Percentiles rank a stretch among this genome's conserved stretches.
phyloP scores from a whole-genome alignment of 1,140 invertebrate genomes.

The fruit fly (Drosophila melanogaster) region Release_6_plus_ISO1_MT NT_037436.4:2073501-2074000 shows the following conservation, averaged over 20 bases:
- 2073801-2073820: slow-evolving; percentile 9
- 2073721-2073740: slow-evolving; percentile 7
- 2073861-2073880: slow-evolving; percentile 50
- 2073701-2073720: slow-evolving; percentile 19
- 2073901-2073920: slow-evolving; percentile 57
- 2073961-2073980: slow-evolving; percentile 51
- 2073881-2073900: slow-evolving; percentile 56
- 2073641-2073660: slow-evolving; percentile 25
- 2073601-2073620: slow-evolving; percentile 32
- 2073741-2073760: slow-evolving; percentile 22
- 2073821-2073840: slow-evolving; percentile 24
- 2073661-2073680: slow-evolving; percentile 30
- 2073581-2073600: slow-evolving; percentile 42
- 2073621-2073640: slow-evolving; percentile 24
- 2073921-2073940: slow-evolving; percentile 33
- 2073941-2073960: slow-evolving; percentile 18
- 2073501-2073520: background rate
- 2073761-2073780: slow-evolving; percentile 48
- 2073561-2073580: slow-evolving; percentile 56
- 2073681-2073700: slow-evolving; percentile 49
- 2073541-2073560: slow-evolving; percentile 57
- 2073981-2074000: slow-evolving; percentile 46
- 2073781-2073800: slow-evolving; percentile 41
- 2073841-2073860: background rate
- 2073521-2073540: slow-evolving; percentile 11